A percentile compares a stretch with the other conserved stretches of the same genome.
Evolutionary conservation across 2,888 invertebrate species (phyloP).

Genomic region (Stegophylla sp.): DNA sequence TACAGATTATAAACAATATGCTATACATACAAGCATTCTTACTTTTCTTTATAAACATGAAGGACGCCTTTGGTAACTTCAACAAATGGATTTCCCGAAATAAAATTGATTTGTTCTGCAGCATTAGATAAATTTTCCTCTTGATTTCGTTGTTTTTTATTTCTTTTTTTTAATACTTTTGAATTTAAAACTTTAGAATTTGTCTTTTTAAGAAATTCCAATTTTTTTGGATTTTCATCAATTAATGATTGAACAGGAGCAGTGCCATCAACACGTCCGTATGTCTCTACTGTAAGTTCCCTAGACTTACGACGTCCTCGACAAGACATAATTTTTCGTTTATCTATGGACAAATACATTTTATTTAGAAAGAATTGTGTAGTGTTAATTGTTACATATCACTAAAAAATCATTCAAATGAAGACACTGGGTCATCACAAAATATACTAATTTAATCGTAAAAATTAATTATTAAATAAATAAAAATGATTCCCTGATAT

Average conservation of each 20-base stretch:
- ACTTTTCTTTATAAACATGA: constrained; percentile 98
- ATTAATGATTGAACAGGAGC: constrained; percentile 32
- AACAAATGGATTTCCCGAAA: constrained; percentile 95
- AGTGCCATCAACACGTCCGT: constrained; percentile 28
- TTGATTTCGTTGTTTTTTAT: constrained; percentile 33
- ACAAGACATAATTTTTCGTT: constrained; percentile 64
- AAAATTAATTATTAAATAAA: too few relatives aligned
- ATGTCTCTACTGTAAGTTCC: constrained; percentile 81
- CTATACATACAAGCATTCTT: constrained; percentile 63
- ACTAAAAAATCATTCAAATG: too few relatives aligned
- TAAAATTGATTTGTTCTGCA: constrained; percentile 61
- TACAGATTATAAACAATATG: not conserved
- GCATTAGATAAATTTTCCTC: not conserved
- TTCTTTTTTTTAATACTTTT: constrained; percentile 39
- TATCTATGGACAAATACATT: constrained; percentile 26
- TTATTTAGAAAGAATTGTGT: not conserved
- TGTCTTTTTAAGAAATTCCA: constrained; percentile 44
- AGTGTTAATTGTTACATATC: too few relatives aligned
- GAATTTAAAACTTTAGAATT: constrained; percentile 22
- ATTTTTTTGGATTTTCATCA: constrained; percentile 29
- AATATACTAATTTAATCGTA: too few relatives aligned
- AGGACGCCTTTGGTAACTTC: constrained; percentile 96
- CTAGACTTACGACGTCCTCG: constrained; percentile 75
- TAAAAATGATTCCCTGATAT: too few relatives aligned
- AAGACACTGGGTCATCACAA: too few relatives aligned